Conservation (phyloP, 2,797 vertebrate species). For the Cuniculus paca region DNA sequence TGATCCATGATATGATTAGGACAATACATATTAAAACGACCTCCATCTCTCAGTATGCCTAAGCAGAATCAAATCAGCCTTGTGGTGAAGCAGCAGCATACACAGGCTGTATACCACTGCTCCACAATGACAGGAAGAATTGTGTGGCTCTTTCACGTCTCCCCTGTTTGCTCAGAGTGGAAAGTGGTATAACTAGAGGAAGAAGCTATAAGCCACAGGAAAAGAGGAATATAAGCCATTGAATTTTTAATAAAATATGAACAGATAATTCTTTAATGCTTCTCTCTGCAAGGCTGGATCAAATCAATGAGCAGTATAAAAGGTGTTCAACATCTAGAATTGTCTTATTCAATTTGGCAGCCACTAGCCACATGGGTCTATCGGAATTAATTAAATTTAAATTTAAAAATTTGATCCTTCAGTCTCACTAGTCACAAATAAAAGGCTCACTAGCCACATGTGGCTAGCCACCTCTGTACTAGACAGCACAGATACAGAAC, state of each 20-base stretch:
- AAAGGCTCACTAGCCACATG: not conserved
- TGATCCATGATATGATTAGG: not conserved
- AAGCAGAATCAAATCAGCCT: not conserved
- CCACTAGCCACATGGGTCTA: not conserved
- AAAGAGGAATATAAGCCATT: conserved; percentile 18
- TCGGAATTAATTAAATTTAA: not conserved
- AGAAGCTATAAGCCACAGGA: conserved; percentile 53
- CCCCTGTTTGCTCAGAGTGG: not conserved
- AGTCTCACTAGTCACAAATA: not conserved
- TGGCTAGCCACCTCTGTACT: not conserved
- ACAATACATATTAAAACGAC: not conserved
- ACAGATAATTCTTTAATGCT: conserved; percentile 40
- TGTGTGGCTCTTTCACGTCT: not conserved
- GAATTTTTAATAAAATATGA: conserved; percentile 66
- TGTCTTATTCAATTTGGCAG: not conserved
- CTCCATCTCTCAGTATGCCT: not conserved
- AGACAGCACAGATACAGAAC: not conserved
- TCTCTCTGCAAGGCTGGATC: not conserved
- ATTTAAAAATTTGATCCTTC: not conserved
- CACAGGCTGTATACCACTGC: not conserved
- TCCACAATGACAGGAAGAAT: not conserved
- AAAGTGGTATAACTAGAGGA: conserved; percentile 57
- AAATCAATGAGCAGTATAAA: conserved; percentile 17
- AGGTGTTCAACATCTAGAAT: conserved; percentile 6
- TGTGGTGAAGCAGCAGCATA: not conserved